Percentiles rank a stretch among this genome's conserved stretches.
These are phyloP conservation scores for Pipra filicauda DNA, from an alignment of 2,113 vertebrate genomes.

Conservation along the genomic window DNA sequence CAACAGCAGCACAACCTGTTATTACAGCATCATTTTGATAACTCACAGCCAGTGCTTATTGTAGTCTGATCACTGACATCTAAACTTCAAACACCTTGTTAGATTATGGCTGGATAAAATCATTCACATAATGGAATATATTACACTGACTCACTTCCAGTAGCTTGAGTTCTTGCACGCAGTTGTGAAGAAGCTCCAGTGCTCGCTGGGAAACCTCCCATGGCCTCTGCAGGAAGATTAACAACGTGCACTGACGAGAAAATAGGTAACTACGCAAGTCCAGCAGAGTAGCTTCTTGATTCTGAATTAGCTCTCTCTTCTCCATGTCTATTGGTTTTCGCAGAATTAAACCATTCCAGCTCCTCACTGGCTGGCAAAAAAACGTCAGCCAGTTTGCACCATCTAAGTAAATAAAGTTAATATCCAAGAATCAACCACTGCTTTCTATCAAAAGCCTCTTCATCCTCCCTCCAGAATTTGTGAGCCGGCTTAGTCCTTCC, in stretches of 20 bases:
- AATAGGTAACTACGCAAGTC: slow-evolving; percentile 97
- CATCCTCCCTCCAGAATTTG: neutral
- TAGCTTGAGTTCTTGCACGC: slow-evolving; percentile 92
- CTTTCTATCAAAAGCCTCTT: neutral
- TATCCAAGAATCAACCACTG: slow-evolving; percentile 3
- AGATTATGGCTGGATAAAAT: neutral
- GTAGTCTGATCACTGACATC: neutral
- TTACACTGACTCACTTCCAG: slow-evolving; percentile 82
- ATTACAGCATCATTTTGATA: neutral
- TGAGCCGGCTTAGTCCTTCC: neutral
- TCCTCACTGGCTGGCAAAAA: slow-evolving; percentile 93
- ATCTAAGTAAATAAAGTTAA: slow-evolving; percentile 77
- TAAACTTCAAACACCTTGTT: neutral
- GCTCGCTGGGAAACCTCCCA: slow-evolving; percentile 96
- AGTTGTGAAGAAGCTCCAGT: slow-evolving; percentile 94
- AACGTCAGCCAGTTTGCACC: slow-evolving; percentile 96
- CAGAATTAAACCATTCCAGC: slow-evolving; percentile 92
- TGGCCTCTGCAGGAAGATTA: slow-evolving; percentile 94
- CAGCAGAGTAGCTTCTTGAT: slow-evolving; percentile 87
- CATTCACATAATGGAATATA: neutral
- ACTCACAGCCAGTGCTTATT: neutral
- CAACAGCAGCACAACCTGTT: neutral
- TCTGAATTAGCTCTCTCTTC: slow-evolving; percentile 92
- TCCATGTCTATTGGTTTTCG: slow-evolving; percentile 98
- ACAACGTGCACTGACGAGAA: slow-evolving; percentile 94